A percentile compares a stretch with the other conserved stretches of the same genome.
Conservation (phyloP, 2,797 vertebrate genomes). For the Sebastes taczanowskii region DNA sequence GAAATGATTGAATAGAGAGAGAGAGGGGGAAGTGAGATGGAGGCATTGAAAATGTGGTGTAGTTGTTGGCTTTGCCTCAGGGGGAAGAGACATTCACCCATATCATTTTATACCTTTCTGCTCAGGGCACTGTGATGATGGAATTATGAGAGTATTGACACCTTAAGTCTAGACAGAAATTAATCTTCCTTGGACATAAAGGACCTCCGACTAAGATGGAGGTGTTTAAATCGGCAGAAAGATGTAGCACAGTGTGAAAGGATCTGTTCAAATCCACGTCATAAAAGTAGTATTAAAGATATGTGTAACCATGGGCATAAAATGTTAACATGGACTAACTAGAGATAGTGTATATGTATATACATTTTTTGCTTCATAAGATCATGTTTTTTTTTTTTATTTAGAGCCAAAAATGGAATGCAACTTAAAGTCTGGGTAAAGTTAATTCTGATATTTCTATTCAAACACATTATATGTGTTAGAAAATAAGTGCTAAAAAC, state of each 20-base stretch:
- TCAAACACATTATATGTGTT: too few relatives aligned
- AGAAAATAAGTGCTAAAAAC: too few relatives aligned
- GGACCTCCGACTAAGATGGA: background rate
- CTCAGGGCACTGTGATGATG: constrained; percentile 58
- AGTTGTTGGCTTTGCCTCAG: constrained; percentile 57
- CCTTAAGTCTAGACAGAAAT: constrained; percentile 38
- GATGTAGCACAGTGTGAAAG: background rate
- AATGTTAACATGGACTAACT: background rate
- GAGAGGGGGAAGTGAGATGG: constrained; percentile 11
- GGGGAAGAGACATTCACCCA: constrained; percentile 52
- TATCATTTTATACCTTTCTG: constrained; percentile 63
- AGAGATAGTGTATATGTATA: background rate
- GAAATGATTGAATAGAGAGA: constrained; percentile 56
- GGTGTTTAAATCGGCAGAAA: constrained; percentile 4
- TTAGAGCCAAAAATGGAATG: background rate
- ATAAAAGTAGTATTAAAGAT: background rate
- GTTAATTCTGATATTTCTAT: too few relatives aligned
- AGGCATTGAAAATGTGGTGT: constrained; percentile 32
- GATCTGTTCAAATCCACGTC: background rate
- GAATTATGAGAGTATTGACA: constrained; percentile 62
- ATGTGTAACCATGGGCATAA: background rate
- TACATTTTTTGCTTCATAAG: too few relatives aligned
- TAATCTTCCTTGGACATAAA: constrained; percentile 19
- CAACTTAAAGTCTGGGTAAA: too few relatives aligned
- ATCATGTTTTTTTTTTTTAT: background rate